These are phyloP conservation scores for Drosophila baimaii DNA, from an alignment of 1,140 invertebrate genomes.

Conservation along the genomic window DNA sequence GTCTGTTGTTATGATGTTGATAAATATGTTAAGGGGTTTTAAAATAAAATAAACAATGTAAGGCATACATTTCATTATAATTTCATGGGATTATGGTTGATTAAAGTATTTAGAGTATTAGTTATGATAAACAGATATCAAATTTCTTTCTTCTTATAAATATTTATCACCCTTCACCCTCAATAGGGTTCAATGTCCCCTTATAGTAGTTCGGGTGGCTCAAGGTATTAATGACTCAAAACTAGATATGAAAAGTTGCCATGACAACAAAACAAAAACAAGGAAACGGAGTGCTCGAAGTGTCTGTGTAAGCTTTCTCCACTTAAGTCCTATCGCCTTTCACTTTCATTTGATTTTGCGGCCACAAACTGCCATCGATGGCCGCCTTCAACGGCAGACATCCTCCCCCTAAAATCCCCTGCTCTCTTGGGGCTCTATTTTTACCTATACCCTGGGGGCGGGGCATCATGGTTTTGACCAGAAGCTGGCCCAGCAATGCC, in stretches of 20 bases:
- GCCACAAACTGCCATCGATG: neutral
- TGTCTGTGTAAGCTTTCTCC: slow-evolving; percentile 3
- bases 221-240: neutral
- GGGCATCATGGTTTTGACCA: too few relatives aligned
- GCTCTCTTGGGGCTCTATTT: neutral
- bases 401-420: neutral
- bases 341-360: slow-evolving; percentile 4
- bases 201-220: neutral
- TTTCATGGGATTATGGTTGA: too few relatives aligned
- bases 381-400: slow-evolving; percentile 3
- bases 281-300: neutral
- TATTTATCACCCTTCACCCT: too few relatives aligned
- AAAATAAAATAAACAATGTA: too few relatives aligned
- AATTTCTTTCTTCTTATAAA: neutral
- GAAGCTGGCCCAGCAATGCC: too few relatives aligned
- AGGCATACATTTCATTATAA: too few relatives aligned
- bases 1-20: too few relatives aligned
- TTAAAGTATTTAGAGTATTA: too few relatives aligned
- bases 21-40: too few relatives aligned
- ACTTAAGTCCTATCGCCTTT: slow-evolving; percentile 3
- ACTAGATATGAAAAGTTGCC: slow-evolving; percentile 20
- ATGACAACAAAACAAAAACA: neutral
- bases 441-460: neutral
- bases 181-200: neutral
- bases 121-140: neutral